phyloP scores from a whole-genome alignment of 2,797 vertebrate genomes.

The Dendrocincla tyrannina region DNA sequence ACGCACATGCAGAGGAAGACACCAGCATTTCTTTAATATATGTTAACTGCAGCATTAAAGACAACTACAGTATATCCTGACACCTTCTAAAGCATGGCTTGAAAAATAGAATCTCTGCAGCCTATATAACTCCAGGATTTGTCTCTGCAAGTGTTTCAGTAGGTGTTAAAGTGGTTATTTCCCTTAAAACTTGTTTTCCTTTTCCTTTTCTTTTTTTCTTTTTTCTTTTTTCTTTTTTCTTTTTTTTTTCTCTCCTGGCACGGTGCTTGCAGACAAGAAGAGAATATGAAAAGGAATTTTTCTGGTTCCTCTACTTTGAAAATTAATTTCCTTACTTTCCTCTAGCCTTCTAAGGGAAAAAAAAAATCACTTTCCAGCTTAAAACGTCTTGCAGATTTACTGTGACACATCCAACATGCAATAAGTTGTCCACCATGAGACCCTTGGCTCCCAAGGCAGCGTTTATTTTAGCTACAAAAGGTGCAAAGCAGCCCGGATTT shows the following conservation, averaged over 20 bases:
- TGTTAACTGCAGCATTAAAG: slow-evolving; percentile 43
- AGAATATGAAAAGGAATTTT: neutral
- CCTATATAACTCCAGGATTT: slow-evolving; percentile 22
- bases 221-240: neutral
- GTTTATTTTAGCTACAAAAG: slow-evolving; percentile 16
- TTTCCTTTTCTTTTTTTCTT: neutral
- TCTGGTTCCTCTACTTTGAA: neutral
- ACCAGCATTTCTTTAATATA: neutral
- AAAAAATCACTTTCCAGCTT: neutral
- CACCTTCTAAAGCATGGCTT: neutral
- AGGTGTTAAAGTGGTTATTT: neutral
- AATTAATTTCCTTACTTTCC: slow-evolving; percentile 32
- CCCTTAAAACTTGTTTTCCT: neutral
- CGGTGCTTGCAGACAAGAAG: neutral
- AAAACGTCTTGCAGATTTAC: slow-evolving; percentile 44
- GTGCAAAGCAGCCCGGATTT: slow-evolving; percentile 35
- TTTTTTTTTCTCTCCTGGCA: neutral
- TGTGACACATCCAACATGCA: slow-evolving; percentile 12
- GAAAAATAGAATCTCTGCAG: slow-evolving; percentile 33
- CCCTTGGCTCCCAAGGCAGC: slow-evolving; percentile 23
- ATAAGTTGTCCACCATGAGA: neutral
- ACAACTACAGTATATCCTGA: slow-evolving; percentile 16
- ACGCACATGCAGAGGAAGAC: neutral
- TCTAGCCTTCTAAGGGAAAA: neutral
- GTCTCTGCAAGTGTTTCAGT: slow-evolving; percentile 9